Evolutionary conservation across 2,797 vertebrate genomes (phyloP).

Genomic region (Aplochiton taeniatus): DNA sequence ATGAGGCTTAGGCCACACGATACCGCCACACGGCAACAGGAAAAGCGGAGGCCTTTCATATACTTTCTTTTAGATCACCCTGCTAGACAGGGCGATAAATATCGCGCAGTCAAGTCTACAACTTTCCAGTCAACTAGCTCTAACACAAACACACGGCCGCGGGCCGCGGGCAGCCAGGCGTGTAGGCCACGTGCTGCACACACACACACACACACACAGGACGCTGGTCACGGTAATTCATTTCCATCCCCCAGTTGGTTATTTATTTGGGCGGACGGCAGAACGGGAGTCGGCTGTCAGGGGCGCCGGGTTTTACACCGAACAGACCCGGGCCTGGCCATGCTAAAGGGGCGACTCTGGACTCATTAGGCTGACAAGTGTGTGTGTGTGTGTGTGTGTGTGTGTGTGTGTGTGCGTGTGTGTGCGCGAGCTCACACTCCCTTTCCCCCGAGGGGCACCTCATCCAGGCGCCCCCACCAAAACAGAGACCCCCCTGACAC

Average conservation of each 20-base stretch:
- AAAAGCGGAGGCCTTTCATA: constrained; percentile 16
- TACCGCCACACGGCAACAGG: constrained; percentile 13
- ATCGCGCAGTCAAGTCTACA: constrained; percentile 22
- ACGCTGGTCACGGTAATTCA: constrained; percentile 37
- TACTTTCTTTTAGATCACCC: constrained; percentile 7
- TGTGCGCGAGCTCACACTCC: constrained; percentile 14
- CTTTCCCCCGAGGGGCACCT: constrained; percentile 15
- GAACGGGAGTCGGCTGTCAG: constrained; percentile 36
- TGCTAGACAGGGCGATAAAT: constrained; percentile 21
- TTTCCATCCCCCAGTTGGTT: constrained; percentile 39
- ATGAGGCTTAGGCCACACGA: constrained; percentile 31
- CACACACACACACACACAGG: constrained; percentile 17
- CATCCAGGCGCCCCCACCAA: constrained; percentile 23
- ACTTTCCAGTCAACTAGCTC: constrained; percentile 29
- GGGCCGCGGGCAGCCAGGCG: constrained; percentile 15
- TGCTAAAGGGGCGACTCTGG: constrained; percentile 10
- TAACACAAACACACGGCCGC: constrained; percentile 34
- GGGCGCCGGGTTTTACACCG: constrained; percentile 40
- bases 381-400: background rate
- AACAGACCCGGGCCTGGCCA: constrained; percentile 22
- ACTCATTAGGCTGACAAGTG: constrained; percentile 25
- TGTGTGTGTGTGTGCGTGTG: background rate
- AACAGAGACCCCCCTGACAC: constrained; percentile 28
- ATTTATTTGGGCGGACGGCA: constrained; percentile 47
- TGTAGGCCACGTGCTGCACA: background rate